Evolutionary conservation across 2,113 vertebrate species (phyloP).

Genomic region (Grammomys surdaster): DNA sequence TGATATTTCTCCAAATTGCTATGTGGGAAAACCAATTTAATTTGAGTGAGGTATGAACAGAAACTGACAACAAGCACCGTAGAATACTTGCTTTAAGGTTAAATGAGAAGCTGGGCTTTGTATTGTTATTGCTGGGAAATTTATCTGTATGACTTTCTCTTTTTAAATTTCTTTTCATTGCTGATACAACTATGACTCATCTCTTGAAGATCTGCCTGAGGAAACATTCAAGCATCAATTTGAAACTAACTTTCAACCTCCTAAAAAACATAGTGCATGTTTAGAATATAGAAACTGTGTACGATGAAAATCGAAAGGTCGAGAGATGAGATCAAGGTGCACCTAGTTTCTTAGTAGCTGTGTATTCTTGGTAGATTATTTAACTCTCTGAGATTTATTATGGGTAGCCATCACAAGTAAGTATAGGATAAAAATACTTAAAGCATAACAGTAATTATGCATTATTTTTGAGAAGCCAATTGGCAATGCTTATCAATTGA

Average conservation of each 20-base stretch:
- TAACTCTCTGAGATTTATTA: neutral
- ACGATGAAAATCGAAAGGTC: neutral
- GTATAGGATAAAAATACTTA: neutral
- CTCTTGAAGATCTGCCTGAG: neutral
- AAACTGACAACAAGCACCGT: constrained; percentile 61
- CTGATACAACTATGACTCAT: neutral
- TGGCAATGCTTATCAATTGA: neutral
- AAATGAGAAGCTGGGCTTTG: constrained; percentile 35
- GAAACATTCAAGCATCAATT: neutral
- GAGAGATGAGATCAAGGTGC: neutral
- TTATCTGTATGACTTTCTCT: neutral
- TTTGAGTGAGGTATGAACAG: constrained; percentile 75
- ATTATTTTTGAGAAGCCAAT: neutral
- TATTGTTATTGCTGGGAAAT: constrained; percentile 45
- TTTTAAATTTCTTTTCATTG: neutral
- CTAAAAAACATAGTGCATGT: neutral
- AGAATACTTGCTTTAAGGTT: constrained; percentile 55
- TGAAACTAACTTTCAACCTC: neutral
- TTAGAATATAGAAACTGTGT: neutral
- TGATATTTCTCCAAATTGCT: constrained; percentile 83
- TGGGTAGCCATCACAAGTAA: neutral
- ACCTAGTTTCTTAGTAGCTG: neutral
- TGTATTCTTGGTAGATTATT: constrained; percentile 1
- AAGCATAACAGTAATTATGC: neutral
- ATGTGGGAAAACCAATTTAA: constrained; percentile 80